Conservation (phyloP, 1,140 invertebrate genomes). For the Argopecten irradians region DNA sequence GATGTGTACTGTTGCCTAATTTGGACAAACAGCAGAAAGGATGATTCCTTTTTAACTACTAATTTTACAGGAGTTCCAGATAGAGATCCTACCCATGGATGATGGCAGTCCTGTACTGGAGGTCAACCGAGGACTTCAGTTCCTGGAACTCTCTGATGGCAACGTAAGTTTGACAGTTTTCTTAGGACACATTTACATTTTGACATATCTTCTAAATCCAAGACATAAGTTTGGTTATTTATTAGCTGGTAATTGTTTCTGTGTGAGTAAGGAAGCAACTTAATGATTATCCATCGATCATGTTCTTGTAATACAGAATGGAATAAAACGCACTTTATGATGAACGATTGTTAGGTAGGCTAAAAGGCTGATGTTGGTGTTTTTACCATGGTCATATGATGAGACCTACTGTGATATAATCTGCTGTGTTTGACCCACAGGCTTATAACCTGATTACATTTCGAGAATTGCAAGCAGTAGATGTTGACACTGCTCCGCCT, state of each 20-base stretch:
- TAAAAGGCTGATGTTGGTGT: background rate
- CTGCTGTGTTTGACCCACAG: constrained; percentile 33
- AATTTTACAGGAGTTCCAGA: constrained; percentile 65
- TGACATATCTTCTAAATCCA: too few species aligned
- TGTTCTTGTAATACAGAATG: background rate
- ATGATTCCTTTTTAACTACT: background rate
- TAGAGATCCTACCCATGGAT: constrained; percentile 68
- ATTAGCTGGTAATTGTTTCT: background rate
- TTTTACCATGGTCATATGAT: background rate
- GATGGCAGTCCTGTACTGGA: constrained; percentile 70
- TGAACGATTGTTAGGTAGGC: background rate
- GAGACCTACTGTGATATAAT: background rate
- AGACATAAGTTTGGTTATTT: too few species aligned
- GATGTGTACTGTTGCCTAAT: too few species aligned
- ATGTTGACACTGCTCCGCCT: constrained; percentile 65
- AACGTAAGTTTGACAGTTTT: constrained; percentile 43
- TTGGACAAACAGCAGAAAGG: too few species aligned
- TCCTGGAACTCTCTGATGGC: constrained; percentile 60
- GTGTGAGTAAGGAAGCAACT: background rate
- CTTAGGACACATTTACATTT: background rate
- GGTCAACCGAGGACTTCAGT: constrained; percentile 70
- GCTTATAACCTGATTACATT: constrained; percentile 67
- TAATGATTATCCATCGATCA: too few species aligned
- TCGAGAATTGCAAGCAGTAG: constrained; percentile 63
- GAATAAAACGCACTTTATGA: background rate